Base-by-base conservation (phyloP, 1,140 invertebrate species). In the Pachyrhynchus sulphureomaculatus region DNA sequence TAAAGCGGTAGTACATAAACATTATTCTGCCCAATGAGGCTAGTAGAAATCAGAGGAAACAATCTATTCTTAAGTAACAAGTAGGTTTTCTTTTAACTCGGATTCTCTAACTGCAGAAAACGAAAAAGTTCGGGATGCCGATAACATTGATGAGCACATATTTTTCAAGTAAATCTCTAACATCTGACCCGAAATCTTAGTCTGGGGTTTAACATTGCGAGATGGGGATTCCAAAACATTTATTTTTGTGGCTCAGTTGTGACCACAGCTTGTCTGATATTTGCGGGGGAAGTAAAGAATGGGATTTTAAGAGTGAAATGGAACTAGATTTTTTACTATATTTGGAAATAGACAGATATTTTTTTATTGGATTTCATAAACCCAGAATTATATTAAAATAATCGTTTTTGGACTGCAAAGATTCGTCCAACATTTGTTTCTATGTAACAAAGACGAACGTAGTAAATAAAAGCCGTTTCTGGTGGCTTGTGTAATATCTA, bases 101-200 rank as follows among this genome's bases (percentile, higher is more conserved):
- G 41, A 18, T 33, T 37, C 41, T 56, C 13, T 39, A 48, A 29
- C 32, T 41, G 47, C 47, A 44, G 48, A 29, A 60, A 44, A 48
- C 34, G 48, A 60, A 60, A 60, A 60, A 58, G 47, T 52, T 44
- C 33, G 18, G 15, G 37, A 51, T 42, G 47, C 57, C 57, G 57
- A 60, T 60, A 60, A 60, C 57, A 60, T 60, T 60, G 57, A 60
- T 60, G 57, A 60, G 47, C 36, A 53, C 48, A 60, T 60, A 60
- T 60, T 60, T 60, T 60, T 60, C 57, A 60, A 60, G 57, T 53
- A 44, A 60, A 60, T 60, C 57, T 53, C 57, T 34, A 42, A 34
- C 56, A 59, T 59, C 56, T 60, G 57, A 60, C 57, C 57, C 57
- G 48, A 29, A 51, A 60, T 52, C 47, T 60, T 60, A 52, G 36